A percentile compares a stretch with the other conserved stretches of the same genome.
Conservation (phyloP, 2,797 vertebrate species). For the Lacerta viridis region DNA sequence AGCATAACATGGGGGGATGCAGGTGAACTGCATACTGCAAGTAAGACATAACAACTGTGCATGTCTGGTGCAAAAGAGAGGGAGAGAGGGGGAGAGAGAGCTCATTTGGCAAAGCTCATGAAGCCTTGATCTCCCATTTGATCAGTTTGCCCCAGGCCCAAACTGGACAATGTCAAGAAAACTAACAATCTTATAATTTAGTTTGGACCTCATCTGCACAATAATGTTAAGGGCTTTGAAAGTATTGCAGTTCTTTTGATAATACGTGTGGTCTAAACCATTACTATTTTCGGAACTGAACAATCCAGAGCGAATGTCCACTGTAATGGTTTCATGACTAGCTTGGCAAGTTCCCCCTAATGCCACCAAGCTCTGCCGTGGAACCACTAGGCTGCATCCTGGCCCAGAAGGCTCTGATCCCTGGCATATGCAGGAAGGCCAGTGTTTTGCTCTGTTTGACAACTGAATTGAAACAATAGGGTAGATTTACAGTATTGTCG, state of each 20-base stretch:
- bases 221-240: not conserved
- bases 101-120: not conserved
- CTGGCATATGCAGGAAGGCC: not conserved
- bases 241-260: not conserved
- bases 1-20: not conserved
- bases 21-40: not conserved
- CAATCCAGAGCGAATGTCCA: not conserved
- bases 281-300: not conserved
- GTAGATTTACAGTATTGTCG: no score
- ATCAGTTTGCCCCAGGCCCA: not conserved
- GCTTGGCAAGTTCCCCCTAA: not conserved
- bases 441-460: not conserved
- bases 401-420: not conserved
- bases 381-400: not conserved
- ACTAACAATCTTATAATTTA: not conserved
- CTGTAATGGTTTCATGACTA: not conserved
- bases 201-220: not conserved
- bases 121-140: not conserved
- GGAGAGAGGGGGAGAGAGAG: no score
- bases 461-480: not conserved
- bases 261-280: not conserved
- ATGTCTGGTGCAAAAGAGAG: not conserved
- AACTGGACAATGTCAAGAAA: not conserved
- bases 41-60: not conserved
- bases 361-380: not conserved